Conservation (phyloP, 2,113 vertebrate species). For the Melospiza melodia region DNA sequence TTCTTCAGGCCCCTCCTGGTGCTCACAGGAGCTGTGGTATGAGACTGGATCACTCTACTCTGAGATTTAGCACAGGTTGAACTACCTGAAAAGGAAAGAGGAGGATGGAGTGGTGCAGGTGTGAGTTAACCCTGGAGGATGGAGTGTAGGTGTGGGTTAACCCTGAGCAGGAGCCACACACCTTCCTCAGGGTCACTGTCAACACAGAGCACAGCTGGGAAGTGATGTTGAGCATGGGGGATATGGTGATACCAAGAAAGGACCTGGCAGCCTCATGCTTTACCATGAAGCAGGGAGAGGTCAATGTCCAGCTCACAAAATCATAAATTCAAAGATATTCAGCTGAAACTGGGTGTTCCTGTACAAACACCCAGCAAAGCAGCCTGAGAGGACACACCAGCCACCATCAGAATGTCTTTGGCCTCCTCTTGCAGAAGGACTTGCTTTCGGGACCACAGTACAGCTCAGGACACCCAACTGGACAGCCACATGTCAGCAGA, state of each 20-base stretch:
- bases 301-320: not conserved
- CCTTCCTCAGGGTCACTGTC: not conserved
- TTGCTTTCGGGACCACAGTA: not conserved
- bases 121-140: not conserved
- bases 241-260: not conserved
- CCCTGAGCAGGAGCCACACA: not conserved
- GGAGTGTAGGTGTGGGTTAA: not conserved
- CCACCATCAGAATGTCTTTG: not conserved
- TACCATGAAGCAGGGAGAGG: not conserved
- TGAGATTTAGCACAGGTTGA: not conserved
- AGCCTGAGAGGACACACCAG: not conserved
- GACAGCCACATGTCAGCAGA: fast-evolving
- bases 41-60: not conserved
- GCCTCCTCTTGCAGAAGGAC: not conserved
- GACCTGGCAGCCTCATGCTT: not conserved
- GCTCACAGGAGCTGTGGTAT: not conserved
- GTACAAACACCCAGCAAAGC: not conserved
- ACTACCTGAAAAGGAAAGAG: not conserved
- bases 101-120: not conserved
- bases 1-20: not conserved
- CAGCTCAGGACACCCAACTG: not conserved
- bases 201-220: not conserved
- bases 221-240: not conserved
- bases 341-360: not conserved
- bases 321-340: fast-evolving